Conservation (phyloP, 1,140 invertebrate genomes). For the Caenorhabditis briggsae region DNA sequence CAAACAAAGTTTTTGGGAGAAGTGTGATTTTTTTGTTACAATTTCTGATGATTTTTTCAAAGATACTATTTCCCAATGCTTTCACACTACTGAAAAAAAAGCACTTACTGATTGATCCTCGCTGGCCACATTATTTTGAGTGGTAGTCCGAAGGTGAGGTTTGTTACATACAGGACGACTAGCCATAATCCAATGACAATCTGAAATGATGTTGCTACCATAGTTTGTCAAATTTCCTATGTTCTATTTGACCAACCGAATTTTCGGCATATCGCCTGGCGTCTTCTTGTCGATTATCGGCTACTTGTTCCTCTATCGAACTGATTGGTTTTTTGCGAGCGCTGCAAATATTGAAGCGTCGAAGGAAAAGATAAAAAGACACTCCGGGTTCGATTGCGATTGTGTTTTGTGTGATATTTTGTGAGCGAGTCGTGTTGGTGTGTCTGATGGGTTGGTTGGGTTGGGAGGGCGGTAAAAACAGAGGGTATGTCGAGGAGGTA, state of each 20-base stretch:
- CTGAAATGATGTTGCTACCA: neutral
- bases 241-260: neutral
- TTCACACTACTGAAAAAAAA: neutral
- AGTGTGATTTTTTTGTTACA: no score
- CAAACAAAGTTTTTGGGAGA: no score
- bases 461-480: neutral
- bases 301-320: slow-evolving; percentile 35
- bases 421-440: slow-evolving; percentile 9
- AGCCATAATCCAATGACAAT: slow-evolving; percentile 31
- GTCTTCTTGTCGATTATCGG: slow-evolving; percentile 7
- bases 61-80: no score
- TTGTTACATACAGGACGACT: slow-evolving; percentile 23
- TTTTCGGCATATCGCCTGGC: slow-evolving; percentile 21
- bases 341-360: neutral
- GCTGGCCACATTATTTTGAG: slow-evolving; percentile 24
- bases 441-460: neutral
- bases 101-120: slow-evolving; percentile 22
- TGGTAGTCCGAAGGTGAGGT: slow-evolving; percentile 40
- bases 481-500: neutral
- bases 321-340: slow-evolving; percentile 33
- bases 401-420: slow-evolving; percentile 35
- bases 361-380: neutral
- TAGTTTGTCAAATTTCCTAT: neutral
- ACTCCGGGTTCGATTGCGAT: slow-evolving; percentile 3
- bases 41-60: no score